Percentiles rank a stretch among this genome's conserved stretches.
Evolutionary conservation across 2,113 vertebrate species (phyloP).

Genomic region (Upupa epops): DNA sequence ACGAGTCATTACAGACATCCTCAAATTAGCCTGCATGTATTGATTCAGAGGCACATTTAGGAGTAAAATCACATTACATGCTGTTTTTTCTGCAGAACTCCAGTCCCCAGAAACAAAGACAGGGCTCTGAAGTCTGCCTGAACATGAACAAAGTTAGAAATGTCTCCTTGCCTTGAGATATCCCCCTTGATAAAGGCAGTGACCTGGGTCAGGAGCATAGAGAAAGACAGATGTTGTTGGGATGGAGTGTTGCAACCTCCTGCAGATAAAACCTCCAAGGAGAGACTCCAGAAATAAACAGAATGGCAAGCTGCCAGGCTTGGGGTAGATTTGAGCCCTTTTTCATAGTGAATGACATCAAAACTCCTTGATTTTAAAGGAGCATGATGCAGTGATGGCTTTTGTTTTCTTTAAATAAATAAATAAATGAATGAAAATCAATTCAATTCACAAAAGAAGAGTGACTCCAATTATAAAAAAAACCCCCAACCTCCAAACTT

Average conservation of each 20-base stretch:
- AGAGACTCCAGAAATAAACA: constrained; percentile 49
- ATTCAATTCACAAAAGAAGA: neutral
- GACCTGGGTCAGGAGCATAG: constrained; percentile 9
- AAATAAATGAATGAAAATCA: neutral
- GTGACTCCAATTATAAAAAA: too few species aligned
- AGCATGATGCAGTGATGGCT: neutral
- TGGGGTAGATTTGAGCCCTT: neutral
- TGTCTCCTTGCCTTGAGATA: neutral
- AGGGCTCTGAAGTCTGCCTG: neutral
- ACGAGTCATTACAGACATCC: neutral
- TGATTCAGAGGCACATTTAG: neutral
- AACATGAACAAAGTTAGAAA: constrained; percentile 1
- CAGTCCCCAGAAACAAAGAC: constrained; percentile 3
- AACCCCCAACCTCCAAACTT: neutral
- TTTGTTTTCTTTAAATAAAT: neutral
- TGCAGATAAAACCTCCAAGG: constrained; percentile 49
- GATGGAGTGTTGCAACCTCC: constrained; percentile 32
- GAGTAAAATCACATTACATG: neutral
- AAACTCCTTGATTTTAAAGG: constrained; percentile 14
- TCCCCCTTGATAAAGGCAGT: constrained; percentile 17
- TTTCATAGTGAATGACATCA: neutral
- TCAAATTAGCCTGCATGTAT: neutral
- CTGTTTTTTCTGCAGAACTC: neutral
- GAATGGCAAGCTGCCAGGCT: constrained; percentile 20
- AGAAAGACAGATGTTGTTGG: neutral